phyloP scores from a whole-genome alignment of 2,888 invertebrate species.

The Operophtera brumata region DNA sequence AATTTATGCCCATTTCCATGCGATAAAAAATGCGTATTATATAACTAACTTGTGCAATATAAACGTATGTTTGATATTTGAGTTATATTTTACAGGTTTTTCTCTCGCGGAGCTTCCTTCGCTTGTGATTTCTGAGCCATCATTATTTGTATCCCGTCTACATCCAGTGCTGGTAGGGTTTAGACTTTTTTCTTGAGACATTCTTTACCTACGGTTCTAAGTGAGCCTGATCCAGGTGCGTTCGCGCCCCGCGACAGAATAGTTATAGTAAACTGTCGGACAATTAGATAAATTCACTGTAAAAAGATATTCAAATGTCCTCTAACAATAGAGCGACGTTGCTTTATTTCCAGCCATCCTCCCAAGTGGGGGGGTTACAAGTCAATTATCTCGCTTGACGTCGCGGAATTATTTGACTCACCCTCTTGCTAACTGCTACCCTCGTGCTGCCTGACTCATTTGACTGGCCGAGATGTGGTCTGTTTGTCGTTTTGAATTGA shows the following conservation, averaged over 20 bases:
- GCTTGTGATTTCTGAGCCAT: too few species aligned
- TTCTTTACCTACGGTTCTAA: too few species aligned
- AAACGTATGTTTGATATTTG: constrained; percentile 12
- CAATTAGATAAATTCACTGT: constrained; percentile 10
- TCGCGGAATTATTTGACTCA: constrained; percentile 31
- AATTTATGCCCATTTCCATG: constrained; percentile 24
- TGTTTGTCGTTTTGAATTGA: constrained; percentile 1
- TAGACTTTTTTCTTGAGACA: too few species aligned
- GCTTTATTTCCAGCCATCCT: constrained; percentile 15
- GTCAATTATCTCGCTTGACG: constrained; percentile 33
- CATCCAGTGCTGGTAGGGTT: too few species aligned
- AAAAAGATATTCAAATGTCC: constrained; percentile 16
- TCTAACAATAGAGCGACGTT: constrained; percentile 15
- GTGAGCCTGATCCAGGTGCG: too few species aligned
- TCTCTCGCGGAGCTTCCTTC: neutral
- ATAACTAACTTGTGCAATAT: constrained; percentile 16
- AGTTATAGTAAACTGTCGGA: constrained; percentile 1
- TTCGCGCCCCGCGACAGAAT: too few species aligned
- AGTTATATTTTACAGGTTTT: neutral
- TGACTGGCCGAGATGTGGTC: constrained; percentile 2
- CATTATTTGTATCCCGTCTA: too few species aligned
- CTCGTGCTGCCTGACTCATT: neutral
- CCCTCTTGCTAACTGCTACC: neutral
- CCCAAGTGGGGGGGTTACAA: constrained; percentile 21
- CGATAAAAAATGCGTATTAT: constrained; percentile 24